Base-by-base conservation (phyloP, 2,113 vertebrate genomes). In the Melanostigma gelatinosum region DNA sequence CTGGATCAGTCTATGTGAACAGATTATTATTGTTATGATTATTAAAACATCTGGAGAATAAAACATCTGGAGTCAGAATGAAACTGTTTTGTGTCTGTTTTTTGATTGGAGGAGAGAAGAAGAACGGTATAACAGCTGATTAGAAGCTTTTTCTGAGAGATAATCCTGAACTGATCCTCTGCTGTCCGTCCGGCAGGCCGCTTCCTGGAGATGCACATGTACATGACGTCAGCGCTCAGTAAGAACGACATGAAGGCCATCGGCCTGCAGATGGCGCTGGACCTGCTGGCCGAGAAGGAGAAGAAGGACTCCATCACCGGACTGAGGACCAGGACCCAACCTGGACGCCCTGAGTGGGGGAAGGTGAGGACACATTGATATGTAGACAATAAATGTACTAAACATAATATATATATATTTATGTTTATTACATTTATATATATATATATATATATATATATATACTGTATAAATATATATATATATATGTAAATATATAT, bases 141-240 rank as follows among this genome's bases (percentile, higher is more conserved):
- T 5, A 48, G 46, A 48, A 48, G 6, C 16, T 48, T 48, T 48
- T 18, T 18, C 46, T 18, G 46, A 20, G 16, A 48, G 46, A 48
- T 1, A 9, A 9, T 38, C 8, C 38, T 38, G 38, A 38, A 8
- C 38, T 34, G 34, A 34, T 34, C 34, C 48, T 52, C 2, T 50
- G 48, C 48, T 42, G 18, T 22, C 20, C 1, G 18, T 22, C 20
- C 1, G 7, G 0, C 61, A 97, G 97, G 94, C 22, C 79, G 85
- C 1, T 98, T 99, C 88, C 75, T 98, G 91, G 97, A 99, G 92
- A 95, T 98, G 96, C 96, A 97, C 75, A 94, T 97, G 95, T 97
- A 96, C 91, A 95, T 97, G 97, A 97, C 96, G 0, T 96, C 97
- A 0, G 96, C 95, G 0, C 94, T 97, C 72, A 74, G 95, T 82